Evolutionary conservation across 2,113 vertebrate genomes (phyloP).

Genomic region (Oreochromis aureus): DNA sequence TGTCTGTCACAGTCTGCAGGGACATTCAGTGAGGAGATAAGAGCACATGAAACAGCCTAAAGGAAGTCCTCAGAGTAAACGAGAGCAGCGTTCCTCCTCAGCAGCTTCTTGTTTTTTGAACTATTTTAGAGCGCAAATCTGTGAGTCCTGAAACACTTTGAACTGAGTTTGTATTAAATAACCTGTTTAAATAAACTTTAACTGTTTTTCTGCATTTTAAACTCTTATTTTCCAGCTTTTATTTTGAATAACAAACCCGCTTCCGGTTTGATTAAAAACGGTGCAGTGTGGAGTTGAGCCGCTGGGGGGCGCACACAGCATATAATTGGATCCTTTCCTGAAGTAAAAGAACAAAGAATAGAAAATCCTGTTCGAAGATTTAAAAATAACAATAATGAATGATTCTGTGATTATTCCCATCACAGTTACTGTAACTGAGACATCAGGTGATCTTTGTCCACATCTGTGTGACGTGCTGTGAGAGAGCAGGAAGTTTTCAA

Average conservation of each 20-base stretch:
- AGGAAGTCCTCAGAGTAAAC: background rate
- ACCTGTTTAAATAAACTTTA: background rate
- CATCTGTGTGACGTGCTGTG: background rate
- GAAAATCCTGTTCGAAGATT: background rate
- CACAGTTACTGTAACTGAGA: background rate
- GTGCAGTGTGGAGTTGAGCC: background rate
- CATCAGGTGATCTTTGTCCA: background rate
- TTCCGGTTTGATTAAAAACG: background rate
- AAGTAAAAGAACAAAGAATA: background rate
- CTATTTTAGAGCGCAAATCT: background rate
- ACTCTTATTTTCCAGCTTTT: background rate
- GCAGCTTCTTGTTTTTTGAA: background rate
- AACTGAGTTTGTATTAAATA: background rate
- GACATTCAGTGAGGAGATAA: background rate
- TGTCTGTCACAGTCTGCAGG: background rate
- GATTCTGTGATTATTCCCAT: background rate
- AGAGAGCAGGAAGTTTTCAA: background rate
- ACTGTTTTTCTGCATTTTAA: background rate
- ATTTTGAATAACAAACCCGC: background rate
- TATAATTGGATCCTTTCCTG: background rate
- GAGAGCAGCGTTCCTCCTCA: background rate
- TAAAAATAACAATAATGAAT: background rate
- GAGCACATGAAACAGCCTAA: background rate
- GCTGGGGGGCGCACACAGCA: background rate
- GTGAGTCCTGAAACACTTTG: background rate